These are phyloP conservation scores for Poeciliopsis turrubarensis DNA, from an alignment of 2,113 vertebrate genomes.

Conservation along the genomic window DNA sequence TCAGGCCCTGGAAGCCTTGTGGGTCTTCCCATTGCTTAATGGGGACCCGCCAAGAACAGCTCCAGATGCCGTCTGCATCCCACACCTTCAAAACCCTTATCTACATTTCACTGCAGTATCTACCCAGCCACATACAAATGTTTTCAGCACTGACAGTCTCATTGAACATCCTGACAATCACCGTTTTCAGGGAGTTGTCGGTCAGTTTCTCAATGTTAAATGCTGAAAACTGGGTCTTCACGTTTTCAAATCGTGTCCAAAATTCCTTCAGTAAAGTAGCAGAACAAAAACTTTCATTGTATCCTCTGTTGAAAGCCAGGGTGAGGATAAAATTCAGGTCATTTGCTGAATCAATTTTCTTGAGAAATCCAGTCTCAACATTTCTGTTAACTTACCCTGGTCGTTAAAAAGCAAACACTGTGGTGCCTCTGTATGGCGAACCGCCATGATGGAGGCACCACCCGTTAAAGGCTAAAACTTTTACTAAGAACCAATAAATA, in stretches of 20 bases:
- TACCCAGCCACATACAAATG: not conserved
- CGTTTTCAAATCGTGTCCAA: not conserved
- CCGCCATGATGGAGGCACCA: not conserved
- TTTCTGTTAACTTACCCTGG: accelerated
- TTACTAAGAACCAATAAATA: not conserved
- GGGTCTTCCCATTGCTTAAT: not conserved
- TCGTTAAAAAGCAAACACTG: not conserved
- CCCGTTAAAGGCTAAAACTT: too few species aligned
- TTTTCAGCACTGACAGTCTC: not conserved
- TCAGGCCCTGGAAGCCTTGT: not conserved
- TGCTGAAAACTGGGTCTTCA: not conserved
- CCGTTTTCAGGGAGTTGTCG: not conserved
- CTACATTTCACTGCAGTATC: not conserved
- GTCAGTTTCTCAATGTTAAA: not conserved
- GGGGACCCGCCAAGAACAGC: not conserved
- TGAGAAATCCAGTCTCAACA: not conserved
- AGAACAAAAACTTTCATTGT: not conserved
- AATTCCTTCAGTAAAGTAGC: not conserved
- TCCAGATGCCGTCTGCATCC: conserved; percentile 6
- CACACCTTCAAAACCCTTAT: not conserved
- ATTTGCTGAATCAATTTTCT: too few species aligned
- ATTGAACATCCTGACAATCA: conserved; percentile 2
- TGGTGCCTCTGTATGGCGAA: not conserved
- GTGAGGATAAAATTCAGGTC: not conserved
- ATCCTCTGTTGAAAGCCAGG: not conserved